phyloP scores from a whole-genome alignment of 2,113 vertebrate species.

The Thomomys bottae region DNA sequence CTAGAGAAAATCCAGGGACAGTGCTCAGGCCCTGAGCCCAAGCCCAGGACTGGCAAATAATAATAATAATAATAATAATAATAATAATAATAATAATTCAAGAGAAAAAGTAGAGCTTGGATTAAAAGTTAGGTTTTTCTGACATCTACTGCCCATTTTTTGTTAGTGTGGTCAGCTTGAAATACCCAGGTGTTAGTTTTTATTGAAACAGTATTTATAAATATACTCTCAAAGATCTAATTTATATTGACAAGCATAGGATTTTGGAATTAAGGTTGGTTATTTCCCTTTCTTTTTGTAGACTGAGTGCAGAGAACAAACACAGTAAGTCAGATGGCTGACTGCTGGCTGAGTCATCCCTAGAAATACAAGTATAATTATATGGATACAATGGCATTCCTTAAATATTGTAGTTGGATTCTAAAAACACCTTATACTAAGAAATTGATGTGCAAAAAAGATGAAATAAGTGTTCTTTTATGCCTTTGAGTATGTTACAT shows the following conservation, averaged over 20 bases:
- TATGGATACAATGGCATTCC: neutral
- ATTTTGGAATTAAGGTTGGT: conserved; percentile 12
- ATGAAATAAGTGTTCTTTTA: neutral
- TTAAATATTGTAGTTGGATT: neutral
- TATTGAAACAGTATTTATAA: neutral
- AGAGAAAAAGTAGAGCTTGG: neutral
- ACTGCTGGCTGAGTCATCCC: neutral
- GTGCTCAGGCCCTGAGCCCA: no score
- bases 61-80: no score
- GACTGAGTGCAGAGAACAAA: neutral
- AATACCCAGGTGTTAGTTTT: neutral
- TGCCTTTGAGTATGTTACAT: neutral
- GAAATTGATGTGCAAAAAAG: neutral
- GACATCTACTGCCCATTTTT: neutral
- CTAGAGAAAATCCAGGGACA: no score
- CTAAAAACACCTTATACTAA: neutral
- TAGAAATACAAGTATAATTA: no score
- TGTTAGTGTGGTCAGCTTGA: neutral
- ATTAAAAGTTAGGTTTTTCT: conserved; percentile 21
- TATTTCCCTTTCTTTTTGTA: neutral
- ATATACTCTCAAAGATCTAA: neutral
- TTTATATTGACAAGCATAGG: conserved; percentile 7
- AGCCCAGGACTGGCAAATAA: no score
- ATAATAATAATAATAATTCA: neutral
- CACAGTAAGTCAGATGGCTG: neutral